Evolutionary conservation across 2,888 invertebrate species (phyloP), one percentile per base, ranked within the genome.

Genomic region (Cantharis lateralis): DNA sequence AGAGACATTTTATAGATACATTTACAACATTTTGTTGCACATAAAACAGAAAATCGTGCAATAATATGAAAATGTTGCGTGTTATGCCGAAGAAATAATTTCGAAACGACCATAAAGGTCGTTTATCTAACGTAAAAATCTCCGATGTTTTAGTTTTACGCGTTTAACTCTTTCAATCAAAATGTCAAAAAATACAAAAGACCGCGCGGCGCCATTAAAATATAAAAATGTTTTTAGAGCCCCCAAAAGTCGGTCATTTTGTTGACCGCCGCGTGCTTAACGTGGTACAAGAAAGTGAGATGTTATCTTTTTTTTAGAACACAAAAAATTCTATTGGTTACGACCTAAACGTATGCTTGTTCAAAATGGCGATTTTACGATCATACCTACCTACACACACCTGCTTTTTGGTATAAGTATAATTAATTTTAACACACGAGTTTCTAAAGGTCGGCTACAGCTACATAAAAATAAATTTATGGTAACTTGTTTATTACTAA

Each of bases 361-460:
- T 71, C 69, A 78, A 75, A 75, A 78, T 78, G 78, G 78, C 78
- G 78, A 15, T 63, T 78, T 78, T 75, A 78, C 68, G 78, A 68
- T 32, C 71, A 48, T 61, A 73, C 69, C 48, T 48, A 48, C 48
- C 48, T 48, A 71, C 70, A 73, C 73, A 24, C 71, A 75, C 78
- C 78, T 75, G 72, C 71, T 74, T 71, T 71, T 24, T 32, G 48
- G 48, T 48, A 74, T 63, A 28, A 11, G 1, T 28, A 61, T 62
- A 71, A 72, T 77, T 71, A 74, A 71, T 71, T 62, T 69, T 68
- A 68, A 74, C 70, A 73, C 69, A 26, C 77, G 74, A 74, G 18
- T 71, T 28, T 75, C 68, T 62, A 71, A 75, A 26, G 24, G 18
- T 66, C 24, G 64, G 18, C 18, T 66, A n/a, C n/a, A 66, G 18